phyloP scores from a whole-genome alignment of 2,797 vertebrate genomes.

The Nannoperca australis region DNA sequence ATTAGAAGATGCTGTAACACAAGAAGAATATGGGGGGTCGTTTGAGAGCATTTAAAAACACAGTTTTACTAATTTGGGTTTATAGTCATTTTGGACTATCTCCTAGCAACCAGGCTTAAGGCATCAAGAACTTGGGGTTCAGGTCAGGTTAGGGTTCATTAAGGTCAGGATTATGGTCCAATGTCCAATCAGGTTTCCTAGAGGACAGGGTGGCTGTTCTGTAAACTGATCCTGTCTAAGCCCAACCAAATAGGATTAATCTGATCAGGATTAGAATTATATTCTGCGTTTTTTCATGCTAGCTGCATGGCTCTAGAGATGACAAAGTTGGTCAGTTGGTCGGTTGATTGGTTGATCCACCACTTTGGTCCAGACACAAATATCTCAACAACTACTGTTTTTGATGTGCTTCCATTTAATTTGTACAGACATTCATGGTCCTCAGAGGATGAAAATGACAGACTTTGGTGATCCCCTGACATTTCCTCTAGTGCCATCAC shows the following conservation, averaged over 20 bases:
- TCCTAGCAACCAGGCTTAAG: background rate
- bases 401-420: background rate
- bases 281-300: background rate
- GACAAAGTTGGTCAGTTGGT: background rate
- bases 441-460: background rate
- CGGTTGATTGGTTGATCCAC: background rate
- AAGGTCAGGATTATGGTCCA: slow-evolving; percentile 44
- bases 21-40: background rate
- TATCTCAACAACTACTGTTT: background rate
- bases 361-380: background rate
- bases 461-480: background rate
- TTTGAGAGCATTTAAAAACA: slow-evolving; percentile 9
- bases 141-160: slow-evolving; percentile 43
- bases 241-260: background rate
- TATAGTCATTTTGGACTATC: background rate
- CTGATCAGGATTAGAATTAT: background rate
- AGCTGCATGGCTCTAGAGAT: background rate
- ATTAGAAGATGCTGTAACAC: slow-evolving; percentile 11
- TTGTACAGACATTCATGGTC: background rate
- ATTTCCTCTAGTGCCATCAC: background rate
- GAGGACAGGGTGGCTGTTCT: background rate
- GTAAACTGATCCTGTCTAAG: slow-evolving; percentile 33
- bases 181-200: slow-evolving; percentile 24
- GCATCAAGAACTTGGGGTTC: slow-evolving; percentile 15
- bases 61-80: background rate